phyloP scores from a whole-genome alignment of 2,113 vertebrate species.

The Zapornia atra region DNA sequence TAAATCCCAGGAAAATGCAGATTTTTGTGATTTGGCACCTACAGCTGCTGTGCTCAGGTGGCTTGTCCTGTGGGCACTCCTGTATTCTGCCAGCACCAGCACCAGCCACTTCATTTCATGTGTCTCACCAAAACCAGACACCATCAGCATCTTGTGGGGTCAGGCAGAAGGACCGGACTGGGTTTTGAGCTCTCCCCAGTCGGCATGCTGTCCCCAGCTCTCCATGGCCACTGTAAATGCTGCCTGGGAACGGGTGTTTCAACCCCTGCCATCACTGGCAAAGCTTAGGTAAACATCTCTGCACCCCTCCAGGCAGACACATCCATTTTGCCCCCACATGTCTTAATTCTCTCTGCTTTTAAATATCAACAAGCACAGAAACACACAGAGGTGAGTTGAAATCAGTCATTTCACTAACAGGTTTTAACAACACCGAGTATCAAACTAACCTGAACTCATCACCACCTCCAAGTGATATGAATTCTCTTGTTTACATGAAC shows the following conservation, averaged over 20 bases:
- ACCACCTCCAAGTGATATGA: background rate
- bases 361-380: background rate
- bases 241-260: background rate
- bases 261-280: background rate
- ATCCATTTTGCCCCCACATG: fast-evolving
- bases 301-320: background rate
- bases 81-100: fast-evolving
- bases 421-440: background rate
- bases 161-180: background rate
- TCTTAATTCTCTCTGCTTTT: background rate
- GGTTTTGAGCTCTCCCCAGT: background rate
- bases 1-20: background rate
- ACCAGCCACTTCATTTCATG: fast-evolving
- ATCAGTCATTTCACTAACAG: background rate
- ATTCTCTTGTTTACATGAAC: background rate
- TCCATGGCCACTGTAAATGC: fast-evolving
- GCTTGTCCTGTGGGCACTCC: fast-evolving
- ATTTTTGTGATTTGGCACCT: background rate
- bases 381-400: background rate
- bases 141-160: background rate
- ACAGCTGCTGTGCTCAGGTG: background rate
- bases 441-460: background rate
- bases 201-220: background rate
- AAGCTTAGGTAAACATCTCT: background rate
- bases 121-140: background rate